Percentiles rank a stretch among this genome's conserved stretches.
Evolutionary conservation across 2,888 invertebrate genomes (phyloP).

Genomic region (Esperia sulphurella): DNA sequence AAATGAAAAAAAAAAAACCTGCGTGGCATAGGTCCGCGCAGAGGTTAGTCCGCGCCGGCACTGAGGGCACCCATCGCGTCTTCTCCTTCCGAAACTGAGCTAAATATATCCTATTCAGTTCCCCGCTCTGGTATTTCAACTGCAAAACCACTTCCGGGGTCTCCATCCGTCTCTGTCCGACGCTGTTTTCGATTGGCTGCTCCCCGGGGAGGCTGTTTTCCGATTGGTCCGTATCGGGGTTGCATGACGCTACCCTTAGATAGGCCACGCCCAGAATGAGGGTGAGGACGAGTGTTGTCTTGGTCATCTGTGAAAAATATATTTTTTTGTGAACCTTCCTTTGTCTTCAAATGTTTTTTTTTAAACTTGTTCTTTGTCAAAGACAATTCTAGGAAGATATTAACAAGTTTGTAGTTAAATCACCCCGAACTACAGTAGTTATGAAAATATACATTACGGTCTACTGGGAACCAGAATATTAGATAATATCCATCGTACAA

Average conservation of each 20-base stretch:
- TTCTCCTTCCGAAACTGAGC: conserved; percentile 63
- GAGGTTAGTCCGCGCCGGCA: conserved; percentile 46
- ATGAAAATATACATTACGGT: too few relatives aligned
- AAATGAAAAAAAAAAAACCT: conserved; percentile 50
- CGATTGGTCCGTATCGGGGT: conserved; percentile 39
- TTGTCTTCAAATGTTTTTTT: neutral
- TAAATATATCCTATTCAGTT: conserved; percentile 71
- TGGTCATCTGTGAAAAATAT: conserved; percentile 38
- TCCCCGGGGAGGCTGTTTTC: conserved; percentile 23
- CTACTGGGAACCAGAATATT: too few relatives aligned
- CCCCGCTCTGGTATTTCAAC: conserved; percentile 65
- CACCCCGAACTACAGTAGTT: too few relatives aligned
- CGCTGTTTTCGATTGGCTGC: conserved; percentile 39
- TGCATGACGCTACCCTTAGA: conserved; percentile 28
- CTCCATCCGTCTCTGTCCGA: conserved; percentile 42
- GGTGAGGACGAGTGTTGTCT: conserved; percentile 40
- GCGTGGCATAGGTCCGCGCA: conserved; percentile 74
- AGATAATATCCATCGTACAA: too few relatives aligned
- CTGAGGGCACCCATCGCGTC: conserved; percentile 46
- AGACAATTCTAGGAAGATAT: too few relatives aligned
- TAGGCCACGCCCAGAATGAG: conserved; percentile 52
- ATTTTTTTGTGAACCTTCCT: conserved; percentile 10
- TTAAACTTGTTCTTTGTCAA: too few relatives aligned
- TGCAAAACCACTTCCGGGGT: conserved; percentile 67
- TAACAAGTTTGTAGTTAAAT: too few relatives aligned